phyloP scores from a whole-genome alignment of 2,888 invertebrate genomes.

The Troides aeacus region DNA sequence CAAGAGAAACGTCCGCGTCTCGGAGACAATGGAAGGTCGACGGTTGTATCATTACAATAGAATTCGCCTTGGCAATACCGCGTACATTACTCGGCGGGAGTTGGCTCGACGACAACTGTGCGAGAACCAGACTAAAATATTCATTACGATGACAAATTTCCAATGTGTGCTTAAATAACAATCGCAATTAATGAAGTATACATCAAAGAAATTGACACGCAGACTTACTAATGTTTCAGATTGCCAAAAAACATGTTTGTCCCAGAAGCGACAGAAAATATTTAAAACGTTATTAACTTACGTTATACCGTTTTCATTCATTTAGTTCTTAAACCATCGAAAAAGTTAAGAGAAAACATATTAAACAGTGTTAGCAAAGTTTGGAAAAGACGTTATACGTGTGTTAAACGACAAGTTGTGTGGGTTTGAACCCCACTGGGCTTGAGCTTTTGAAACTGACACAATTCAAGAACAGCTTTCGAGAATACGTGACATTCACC shows the following conservation, averaged over 20 bases:
- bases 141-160: constrained; percentile 40
- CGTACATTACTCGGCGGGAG: constrained; percentile 56
- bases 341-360: no score
- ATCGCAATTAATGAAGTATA: constrained; percentile 11
- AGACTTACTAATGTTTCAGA: neutral
- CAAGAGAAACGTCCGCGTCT: constrained; percentile 53
- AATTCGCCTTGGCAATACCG: constrained; percentile 69
- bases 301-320: no score
- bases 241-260: neutral
- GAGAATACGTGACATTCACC: no score
- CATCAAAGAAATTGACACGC: constrained; percentile 11
- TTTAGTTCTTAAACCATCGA: no score
- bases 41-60: constrained; percentile 67
- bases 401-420: no score
- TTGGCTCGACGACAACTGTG: constrained; percentile 67
- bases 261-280: neutral
- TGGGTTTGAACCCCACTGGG: no score
- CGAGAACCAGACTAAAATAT: constrained; percentile 39
- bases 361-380: no score
- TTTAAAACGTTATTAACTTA: neutral
- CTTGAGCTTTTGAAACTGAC: no score
- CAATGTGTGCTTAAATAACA: constrained; percentile 29
- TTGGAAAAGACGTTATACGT: no score
- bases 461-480: no score
- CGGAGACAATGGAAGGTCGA: constrained; percentile 72